A percentile compares a stretch with the other conserved stretches of the same genome.
phyloP scores from a whole-genome alignment of 2,113 vertebrate genomes.

The Bufo gargarizans region DNA sequence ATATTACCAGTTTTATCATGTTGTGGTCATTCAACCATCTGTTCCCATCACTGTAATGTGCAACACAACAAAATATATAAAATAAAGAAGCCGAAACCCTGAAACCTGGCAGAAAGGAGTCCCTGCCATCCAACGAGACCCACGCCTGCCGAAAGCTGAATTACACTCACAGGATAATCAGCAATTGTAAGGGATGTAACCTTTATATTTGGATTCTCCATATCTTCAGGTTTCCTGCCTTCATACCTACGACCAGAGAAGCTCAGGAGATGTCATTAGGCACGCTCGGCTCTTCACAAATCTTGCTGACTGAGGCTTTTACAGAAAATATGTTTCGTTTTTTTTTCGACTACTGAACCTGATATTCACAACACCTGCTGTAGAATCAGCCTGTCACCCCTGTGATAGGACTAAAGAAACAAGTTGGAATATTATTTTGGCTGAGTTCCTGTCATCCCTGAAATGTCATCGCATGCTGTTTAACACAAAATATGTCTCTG shows the following conservation, averaged over 20 bases:
- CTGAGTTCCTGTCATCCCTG: conserved; percentile 9
- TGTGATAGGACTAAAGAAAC: conserved; percentile 6
- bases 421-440: not conserved
- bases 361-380: conserved; percentile 35
- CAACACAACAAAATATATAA: not conserved
- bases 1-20: not conserved
- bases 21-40: not conserved
- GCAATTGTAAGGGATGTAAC: conserved; percentile 14
- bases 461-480: not conserved
- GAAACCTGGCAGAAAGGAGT: not conserved
- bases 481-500: not conserved
- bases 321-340: not conserved
- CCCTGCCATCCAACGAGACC: not conserved
- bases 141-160: not conserved
- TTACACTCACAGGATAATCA: conserved; percentile 9
- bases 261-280: conserved; percentile 38
- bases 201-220: conserved; percentile 14
- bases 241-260: not conserved
- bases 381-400: not conserved
- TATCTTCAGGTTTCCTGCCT: not conserved
- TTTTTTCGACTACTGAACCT: conserved; percentile 15
- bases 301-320: conserved; percentile 38
- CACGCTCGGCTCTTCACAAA: not conserved
- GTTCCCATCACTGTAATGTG: not conserved
- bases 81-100: not conserved